Conservation (phyloP, 92 coral and sea anemone species). For the Epizoanthus rinbou region DNA sequence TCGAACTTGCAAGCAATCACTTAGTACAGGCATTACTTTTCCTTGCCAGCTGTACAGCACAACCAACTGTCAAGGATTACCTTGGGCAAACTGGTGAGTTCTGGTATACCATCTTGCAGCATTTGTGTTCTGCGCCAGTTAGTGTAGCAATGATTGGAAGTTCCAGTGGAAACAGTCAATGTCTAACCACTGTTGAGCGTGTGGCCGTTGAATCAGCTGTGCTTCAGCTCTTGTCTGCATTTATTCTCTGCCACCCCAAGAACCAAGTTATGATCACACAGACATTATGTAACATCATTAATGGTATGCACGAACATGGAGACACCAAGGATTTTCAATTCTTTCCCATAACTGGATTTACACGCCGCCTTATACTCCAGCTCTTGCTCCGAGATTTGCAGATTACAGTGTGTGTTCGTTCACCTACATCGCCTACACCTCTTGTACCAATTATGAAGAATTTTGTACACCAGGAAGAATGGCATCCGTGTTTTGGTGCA, state of each 20-base stretch:
- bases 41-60: slow-evolving; percentile 73
- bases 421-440: slow-evolving; percentile 57
- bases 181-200: slow-evolving; percentile 59
- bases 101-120: slow-evolving; percentile 77
- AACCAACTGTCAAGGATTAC: slow-evolving; percentile 79
- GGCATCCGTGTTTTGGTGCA: slow-evolving; percentile 99
- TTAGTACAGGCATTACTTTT: slow-evolving; percentile 77
- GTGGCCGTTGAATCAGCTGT: slow-evolving; percentile 85
- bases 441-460: slow-evolving; percentile 57
- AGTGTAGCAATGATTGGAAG: slow-evolving; percentile 46
- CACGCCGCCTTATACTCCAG: slow-evolving; percentile 86
- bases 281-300: slow-evolving; percentile 81
- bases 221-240: slow-evolving; percentile 70
- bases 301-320: slow-evolving; percentile 39
- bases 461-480: slow-evolving; percentile 76
- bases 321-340: slow-evolving; percentile 39
- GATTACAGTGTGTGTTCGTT: slow-evolving; percentile 67
- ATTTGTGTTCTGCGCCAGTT: slow-evolving; percentile 59
- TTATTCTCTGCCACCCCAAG: slow-evolving; percentile 78
- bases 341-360: slow-evolving; percentile 76
- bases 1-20: slow-evolving; percentile 38
- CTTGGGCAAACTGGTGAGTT: slow-evolving; percentile 75
- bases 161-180: background rate
- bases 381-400: slow-evolving; percentile 81
- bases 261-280: slow-evolving; percentile 84